These are phyloP conservation scores for Capitella teleta DNA, from an alignment of 1,140 invertebrate species.

Conservation along the genomic window DNA sequence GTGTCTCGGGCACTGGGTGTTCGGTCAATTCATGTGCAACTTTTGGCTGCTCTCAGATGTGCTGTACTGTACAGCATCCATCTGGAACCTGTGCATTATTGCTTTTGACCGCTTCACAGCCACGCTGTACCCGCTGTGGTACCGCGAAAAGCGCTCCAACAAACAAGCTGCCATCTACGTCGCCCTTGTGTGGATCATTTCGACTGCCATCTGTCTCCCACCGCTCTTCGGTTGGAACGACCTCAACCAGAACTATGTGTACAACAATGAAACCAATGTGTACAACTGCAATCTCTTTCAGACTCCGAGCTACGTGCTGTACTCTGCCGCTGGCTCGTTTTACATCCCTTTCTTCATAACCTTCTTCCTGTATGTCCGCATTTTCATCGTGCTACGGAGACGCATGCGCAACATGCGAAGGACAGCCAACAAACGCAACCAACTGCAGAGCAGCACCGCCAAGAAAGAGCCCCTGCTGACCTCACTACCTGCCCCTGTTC, in stretches of 20 bases:
- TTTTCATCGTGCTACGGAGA: slow-evolving; percentile 60
- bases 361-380: slow-evolving; percentile 92
- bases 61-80: slow-evolving; percentile 42
- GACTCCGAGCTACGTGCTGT: slow-evolving; percentile 79
- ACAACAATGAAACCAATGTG: slow-evolving; percentile 20
- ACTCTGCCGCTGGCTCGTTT: slow-evolving; percentile 88
- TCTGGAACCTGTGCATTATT: slow-evolving; percentile 42
- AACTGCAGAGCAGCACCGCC: neutral
- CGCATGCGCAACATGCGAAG: slow-evolving; percentile 5
- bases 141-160: slow-evolving; percentile 30
- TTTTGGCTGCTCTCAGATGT: slow-evolving; percentile 29
- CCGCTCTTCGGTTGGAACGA: slow-evolving; percentile 39
- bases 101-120: slow-evolving; percentile 42
- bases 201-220: slow-evolving; percentile 35
- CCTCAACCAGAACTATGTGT: slow-evolving; percentile 27
- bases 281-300: slow-evolving; percentile 38
- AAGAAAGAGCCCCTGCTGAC: neutral
- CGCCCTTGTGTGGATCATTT: slow-evolving; percentile 40
- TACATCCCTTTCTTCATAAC: slow-evolving; percentile 92
- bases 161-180: slow-evolving; percentile 34
- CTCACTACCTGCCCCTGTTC: neutral
- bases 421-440: neutral
- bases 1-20: slow-evolving; percentile 39
- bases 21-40: slow-evolving; percentile 21
- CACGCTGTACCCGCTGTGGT: slow-evolving; percentile 42